Evolutionary conservation across 1,140 invertebrate species (phyloP).

Genomic region (Uloborus diversus): DNA sequence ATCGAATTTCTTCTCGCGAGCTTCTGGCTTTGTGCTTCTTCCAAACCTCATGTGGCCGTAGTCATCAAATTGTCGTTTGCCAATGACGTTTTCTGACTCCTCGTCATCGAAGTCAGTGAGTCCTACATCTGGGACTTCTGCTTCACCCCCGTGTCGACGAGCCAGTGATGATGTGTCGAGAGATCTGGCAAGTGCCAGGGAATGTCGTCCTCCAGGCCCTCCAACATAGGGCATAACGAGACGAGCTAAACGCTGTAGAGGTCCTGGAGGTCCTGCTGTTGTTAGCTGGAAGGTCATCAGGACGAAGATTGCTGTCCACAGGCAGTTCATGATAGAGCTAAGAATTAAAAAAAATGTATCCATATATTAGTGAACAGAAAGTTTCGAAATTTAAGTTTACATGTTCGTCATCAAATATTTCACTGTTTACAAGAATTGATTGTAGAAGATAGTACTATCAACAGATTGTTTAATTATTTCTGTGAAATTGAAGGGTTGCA

Average conservation of each 20-base stretch:
- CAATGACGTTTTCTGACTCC: slow-evolving; percentile 65
- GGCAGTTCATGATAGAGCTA: slow-evolving; percentile 10
- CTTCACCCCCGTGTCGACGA: background rate
- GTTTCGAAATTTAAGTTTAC: too few species aligned
- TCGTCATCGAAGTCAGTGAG: slow-evolving; percentile 70
- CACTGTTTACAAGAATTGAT: too few species aligned
- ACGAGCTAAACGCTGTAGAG: slow-evolving; percentile 24
- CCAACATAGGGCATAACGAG: slow-evolving; percentile 9
- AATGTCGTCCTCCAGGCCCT: background rate
- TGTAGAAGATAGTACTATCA: too few species aligned
- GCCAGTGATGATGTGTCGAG: slow-evolving; percentile 1
- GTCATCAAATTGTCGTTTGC: slow-evolving; percentile 71
- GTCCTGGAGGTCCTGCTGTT: background rate
- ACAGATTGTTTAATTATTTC: too few species aligned
- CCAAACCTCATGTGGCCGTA: slow-evolving; percentile 74
- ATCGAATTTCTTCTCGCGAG: slow-evolving; percentile 68
- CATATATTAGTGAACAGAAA: background rate
- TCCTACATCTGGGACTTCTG: slow-evolving; percentile 60
- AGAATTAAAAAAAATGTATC: background rate
- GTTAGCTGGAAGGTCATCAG: background rate
- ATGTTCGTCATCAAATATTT: too few species aligned
- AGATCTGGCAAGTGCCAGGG: slow-evolving; percentile 29
- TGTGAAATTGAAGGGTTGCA: too few species aligned
- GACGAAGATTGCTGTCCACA: background rate
- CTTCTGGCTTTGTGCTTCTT: slow-evolving; percentile 66